Evolutionary conservation across 2,113 vertebrate genomes (phyloP).

Genomic region (Nothocercus julius): DNA sequence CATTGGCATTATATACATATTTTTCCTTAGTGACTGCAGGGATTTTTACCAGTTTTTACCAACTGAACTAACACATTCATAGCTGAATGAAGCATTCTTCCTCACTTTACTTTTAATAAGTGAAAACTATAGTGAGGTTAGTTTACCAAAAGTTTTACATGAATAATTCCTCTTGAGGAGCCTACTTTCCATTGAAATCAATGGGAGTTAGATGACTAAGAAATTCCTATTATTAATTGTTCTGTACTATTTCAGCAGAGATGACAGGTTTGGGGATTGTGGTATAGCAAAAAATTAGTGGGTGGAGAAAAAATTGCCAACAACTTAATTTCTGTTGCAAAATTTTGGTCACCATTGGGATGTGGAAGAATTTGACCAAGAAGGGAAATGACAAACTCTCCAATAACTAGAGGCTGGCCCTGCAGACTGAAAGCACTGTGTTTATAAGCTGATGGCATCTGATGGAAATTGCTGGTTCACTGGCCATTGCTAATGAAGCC

Average conservation of each 20-base stretch:
- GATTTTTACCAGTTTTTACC: not conserved
- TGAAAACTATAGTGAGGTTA: rapidly evolving
- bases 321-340: rapidly evolving
- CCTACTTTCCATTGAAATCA: rapidly evolving
- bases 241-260: not conserved
- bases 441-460: rapidly evolving
- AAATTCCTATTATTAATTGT: not conserved
- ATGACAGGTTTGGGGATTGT: not conserved
- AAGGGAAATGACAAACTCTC: too few relatives aligned
- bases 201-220: rapidly evolving
- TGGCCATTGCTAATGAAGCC: not conserved
- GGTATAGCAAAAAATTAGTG: not conserved
- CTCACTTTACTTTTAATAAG: not conserved
- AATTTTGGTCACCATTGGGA: not conserved
- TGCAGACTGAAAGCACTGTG: not conserved
- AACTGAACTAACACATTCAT: not conserved
- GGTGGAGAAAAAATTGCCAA: not conserved
- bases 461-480: rapidly evolving
- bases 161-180: rapidly evolving
- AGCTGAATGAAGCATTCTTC: not conserved
- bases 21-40: not conserved
- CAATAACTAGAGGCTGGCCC: rapidly evolving
- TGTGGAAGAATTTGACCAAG: rapidly evolving
- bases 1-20: rapidly evolving
- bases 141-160: rapidly evolving